These are phyloP conservation scores for Nannobrachium achirus DNA, from an alignment of 2,113 vertebrate genomes.

Conservation along the genomic window DNA sequence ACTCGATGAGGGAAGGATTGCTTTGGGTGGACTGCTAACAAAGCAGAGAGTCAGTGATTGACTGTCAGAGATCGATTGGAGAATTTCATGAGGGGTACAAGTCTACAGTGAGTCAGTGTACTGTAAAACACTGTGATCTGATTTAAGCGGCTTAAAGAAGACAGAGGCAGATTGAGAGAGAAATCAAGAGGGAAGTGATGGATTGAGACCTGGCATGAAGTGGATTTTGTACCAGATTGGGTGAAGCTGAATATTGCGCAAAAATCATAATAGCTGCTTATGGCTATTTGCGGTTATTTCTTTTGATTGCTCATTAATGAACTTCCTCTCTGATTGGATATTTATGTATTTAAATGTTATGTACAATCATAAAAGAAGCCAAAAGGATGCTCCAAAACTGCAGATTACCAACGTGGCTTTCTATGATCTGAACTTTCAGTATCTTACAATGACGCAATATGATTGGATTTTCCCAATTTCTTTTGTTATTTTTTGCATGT, in stretches of 20 bases:
- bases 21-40: constrained; percentile 21
- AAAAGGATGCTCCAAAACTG: constrained; percentile 1
- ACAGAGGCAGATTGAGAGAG: background rate
- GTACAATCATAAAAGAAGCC: background rate
- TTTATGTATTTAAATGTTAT: background rate
- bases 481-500: background rate
- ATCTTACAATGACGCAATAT: constrained; percentile 5
- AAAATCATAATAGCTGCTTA: background rate
- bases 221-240: constrained; percentile 39
- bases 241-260: constrained; percentile 36
- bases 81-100: constrained; percentile 25
- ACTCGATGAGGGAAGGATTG: constrained; percentile 29
- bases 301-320: constrained; percentile 17
- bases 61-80: constrained; percentile 47
- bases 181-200: constrained; percentile 19
- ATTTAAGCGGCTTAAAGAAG: constrained; percentile 71
- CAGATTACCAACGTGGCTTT: background rate
- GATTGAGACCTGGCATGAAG: constrained; percentile 32
- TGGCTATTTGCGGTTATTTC: constrained; percentile 3
- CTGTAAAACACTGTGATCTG: constrained; percentile 67
- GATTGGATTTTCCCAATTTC: constrained; percentile 2
- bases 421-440: constrained; percentile 10
- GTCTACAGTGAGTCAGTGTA: constrained; percentile 42
- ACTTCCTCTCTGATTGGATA: constrained; percentile 6
- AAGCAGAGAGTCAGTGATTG: constrained; percentile 27